Conservation (phyloP, 2,797 vertebrate genomes). For the Diceros bicornis region DNA sequence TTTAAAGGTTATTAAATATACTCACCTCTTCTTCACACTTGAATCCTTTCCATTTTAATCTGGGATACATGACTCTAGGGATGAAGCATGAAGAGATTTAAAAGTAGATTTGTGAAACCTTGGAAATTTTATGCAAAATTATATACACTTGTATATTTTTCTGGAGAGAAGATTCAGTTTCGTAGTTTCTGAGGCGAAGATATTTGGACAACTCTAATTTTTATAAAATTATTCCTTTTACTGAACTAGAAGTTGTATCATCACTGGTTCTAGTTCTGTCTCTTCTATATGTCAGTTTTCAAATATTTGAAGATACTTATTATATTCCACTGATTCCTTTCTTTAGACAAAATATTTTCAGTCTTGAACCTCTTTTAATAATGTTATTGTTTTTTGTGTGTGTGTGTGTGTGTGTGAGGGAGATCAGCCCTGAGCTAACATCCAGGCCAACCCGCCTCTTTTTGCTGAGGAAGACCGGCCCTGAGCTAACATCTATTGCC, state of each 20-base stretch:
- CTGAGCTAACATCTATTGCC: too few relatives aligned
- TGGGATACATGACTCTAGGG: not conserved
- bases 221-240: conserved; percentile 42
- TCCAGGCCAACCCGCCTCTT: too few relatives aligned
- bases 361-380: not conserved
- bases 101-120: conserved; percentile 42
- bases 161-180: conserved; percentile 39
- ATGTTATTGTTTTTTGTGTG: not conserved
- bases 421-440: too few relatives aligned
- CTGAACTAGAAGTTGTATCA: conserved; percentile 38
- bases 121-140: conserved; percentile 52
- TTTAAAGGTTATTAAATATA: conserved; percentile 55
- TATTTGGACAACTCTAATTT: conserved; percentile 32
- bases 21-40: conserved; percentile 44
- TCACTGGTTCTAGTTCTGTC: not conserved
- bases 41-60: conserved; percentile 36
- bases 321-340: not conserved
- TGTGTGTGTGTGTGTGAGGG: too few relatives aligned
- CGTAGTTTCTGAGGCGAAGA: conserved; percentile 32
- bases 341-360: conserved; percentile 46
- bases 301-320: conserved; percentile 40
- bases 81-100: conserved; percentile 6
- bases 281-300: conserved; percentile 30
- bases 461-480: too few relatives aligned
- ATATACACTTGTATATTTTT: conserved; percentile 42